A percentile compares a stretch with the other conserved stretches of the same genome.
phyloP scores from a whole-genome alignment of 1,140 invertebrate genomes.

The Lanistes nyassanus region DNA sequence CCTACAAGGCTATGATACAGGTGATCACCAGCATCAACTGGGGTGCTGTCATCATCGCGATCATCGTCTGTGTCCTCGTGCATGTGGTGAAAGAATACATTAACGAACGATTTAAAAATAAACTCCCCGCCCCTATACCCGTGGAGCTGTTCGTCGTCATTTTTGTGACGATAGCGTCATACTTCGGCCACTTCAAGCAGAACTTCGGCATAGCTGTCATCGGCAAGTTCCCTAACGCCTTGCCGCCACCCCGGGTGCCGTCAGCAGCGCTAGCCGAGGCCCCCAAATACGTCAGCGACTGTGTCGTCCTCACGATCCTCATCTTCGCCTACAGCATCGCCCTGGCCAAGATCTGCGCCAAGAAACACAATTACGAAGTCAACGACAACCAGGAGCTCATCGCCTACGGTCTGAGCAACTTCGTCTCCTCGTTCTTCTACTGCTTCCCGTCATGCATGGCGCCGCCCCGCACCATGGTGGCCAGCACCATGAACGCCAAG shows the following conservation, averaged over 20 bases:
- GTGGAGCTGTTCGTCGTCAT: conserved; percentile 86
- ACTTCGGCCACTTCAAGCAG: conserved; percentile 57
- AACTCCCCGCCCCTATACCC: conserved; percentile 80
- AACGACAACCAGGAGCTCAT: conserved; percentile 70
- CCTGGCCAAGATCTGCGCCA: conserved; percentile 69
- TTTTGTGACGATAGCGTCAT: conserved; percentile 64
- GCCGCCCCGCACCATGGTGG: conserved; percentile 80
- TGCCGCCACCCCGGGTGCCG: conserved; percentile 54
- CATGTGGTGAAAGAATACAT: conserved; percentile 83
- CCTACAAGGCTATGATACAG: conserved; percentile 55
- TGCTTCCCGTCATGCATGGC: conserved; percentile 79
- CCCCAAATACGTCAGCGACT: conserved; percentile 54
- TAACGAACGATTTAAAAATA: conserved; percentile 80
- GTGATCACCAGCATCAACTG: conserved; percentile 62
- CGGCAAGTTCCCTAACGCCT: conserved; percentile 65
- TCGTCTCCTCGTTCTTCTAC: conserved; percentile 68
- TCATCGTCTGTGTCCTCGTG: conserved; percentile 77
- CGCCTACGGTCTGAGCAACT: conserved; percentile 69
- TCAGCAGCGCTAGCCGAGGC: conserved; percentile 44
- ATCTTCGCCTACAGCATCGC: conserved; percentile 68
- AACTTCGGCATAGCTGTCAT: conserved; percentile 67
- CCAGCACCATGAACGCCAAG: conserved; percentile 54
- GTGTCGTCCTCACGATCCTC: conserved; percentile 64
- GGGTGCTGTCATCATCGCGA: conserved; percentile 74
- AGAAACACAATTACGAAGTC: conserved; percentile 67